A percentile compares a stretch with the other conserved stretches of the same genome.
Evolutionary conservation across 2,113 vertebrate genomes (phyloP).

Genomic region (Plestiodon gilberti): DNA sequence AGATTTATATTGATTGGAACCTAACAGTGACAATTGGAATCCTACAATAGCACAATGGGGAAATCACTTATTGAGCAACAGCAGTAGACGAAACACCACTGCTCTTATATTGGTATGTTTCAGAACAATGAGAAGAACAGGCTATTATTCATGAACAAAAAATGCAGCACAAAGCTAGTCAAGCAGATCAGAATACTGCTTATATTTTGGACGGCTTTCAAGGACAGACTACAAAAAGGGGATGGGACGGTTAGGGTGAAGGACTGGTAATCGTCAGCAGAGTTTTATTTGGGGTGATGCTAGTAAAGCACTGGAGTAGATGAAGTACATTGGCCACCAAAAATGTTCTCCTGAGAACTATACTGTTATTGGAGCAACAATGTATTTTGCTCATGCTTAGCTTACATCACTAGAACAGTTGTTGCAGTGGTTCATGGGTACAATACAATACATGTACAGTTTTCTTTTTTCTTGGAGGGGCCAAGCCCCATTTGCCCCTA

Average conservation of each 20-base stretch:
- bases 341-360: constrained; percentile 12
- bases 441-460: no score
- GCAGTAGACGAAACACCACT: neutral
- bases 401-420: no score
- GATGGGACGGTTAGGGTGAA: neutral
- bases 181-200: constrained; percentile 10
- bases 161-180: neutral
- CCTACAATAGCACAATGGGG: neutral
- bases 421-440: no score
- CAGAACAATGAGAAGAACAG: constrained; percentile 12
- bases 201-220: neutral
- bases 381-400: constrained; percentile 39
- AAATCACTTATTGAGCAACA: constrained; percentile 16
- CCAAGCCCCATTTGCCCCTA: no score
- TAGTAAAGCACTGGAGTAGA: neutral
- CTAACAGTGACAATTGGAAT: constrained; percentile 29
- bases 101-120: neutral
- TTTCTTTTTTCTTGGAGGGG: no score
- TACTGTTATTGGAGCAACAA: constrained; percentile 41
- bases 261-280: neutral
- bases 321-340: constrained; percentile 6
- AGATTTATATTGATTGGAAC: constrained; percentile 26
- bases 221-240: neutral
- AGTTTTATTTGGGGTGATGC: neutral
- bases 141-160: neutral